phyloP scores from a whole-genome alignment of 2,113 vertebrate genomes.

The Gallinago paraguaiae region DNA sequence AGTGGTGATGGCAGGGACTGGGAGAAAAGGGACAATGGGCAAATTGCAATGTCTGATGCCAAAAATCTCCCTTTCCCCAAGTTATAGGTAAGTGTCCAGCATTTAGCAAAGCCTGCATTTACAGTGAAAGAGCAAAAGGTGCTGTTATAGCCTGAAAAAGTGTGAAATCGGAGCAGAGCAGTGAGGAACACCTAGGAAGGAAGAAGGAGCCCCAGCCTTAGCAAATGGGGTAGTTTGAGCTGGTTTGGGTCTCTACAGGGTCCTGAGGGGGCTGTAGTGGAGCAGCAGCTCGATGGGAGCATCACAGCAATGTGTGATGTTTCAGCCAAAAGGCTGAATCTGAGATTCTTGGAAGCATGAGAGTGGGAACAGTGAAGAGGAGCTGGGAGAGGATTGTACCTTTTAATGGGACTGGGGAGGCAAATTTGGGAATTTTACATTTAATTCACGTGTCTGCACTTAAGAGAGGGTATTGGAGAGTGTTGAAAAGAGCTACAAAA shows the following conservation, averaged over 20 bases:
- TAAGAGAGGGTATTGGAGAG: not conserved
- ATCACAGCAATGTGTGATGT: not conserved
- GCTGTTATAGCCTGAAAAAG: not conserved
- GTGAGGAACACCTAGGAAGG: not conserved
- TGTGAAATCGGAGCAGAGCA: not conserved
- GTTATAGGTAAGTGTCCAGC: not conserved
- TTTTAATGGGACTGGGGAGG: not conserved
- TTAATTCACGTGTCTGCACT: constrained; percentile 15
- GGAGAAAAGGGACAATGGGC: not conserved
- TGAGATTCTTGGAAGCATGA: not conserved
- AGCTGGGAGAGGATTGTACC: not conserved
- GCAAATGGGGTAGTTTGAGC: not conserved
- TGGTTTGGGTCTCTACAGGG: not conserved
- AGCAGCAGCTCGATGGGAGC: not conserved
- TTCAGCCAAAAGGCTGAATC: not conserved
- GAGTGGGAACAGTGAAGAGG: not conserved
- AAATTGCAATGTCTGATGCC: not conserved
- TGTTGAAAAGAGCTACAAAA: constrained; percentile 48
- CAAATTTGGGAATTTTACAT: not conserved
- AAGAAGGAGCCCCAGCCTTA: not conserved
- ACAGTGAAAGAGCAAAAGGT: not conserved
- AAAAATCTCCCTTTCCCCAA: not conserved
- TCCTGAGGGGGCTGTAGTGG: not conserved
- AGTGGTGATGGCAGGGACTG: not conserved
- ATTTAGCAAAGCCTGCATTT: not conserved